These are phyloP conservation scores for Myrmecophaga tridactyla DNA, from an alignment of 2,113 vertebrate species.

Conservation along the genomic window DNA sequence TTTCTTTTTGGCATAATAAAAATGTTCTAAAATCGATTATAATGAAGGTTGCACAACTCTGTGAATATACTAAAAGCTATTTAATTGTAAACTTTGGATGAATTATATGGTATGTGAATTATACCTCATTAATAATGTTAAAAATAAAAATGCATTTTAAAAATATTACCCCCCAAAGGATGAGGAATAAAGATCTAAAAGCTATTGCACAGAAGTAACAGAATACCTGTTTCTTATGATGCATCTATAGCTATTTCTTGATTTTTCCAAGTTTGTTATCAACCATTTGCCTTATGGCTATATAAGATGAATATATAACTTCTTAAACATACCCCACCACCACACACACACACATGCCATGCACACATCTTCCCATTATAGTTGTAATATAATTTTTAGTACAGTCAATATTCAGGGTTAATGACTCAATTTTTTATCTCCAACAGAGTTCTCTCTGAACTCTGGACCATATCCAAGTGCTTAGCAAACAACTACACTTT, in stretches of 20 bases:
- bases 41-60: background rate
- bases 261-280: background rate
- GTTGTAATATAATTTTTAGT: background rate
- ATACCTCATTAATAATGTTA: background rate
- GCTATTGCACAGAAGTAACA: background rate
- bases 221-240: background rate
- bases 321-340: background rate
- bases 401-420: background rate
- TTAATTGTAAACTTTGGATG: background rate
- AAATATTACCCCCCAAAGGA: background rate
- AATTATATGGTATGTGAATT: background rate
- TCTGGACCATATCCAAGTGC: background rate
- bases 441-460: background rate
- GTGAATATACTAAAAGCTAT: background rate
- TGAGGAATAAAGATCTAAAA: background rate
- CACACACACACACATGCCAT: background rate
- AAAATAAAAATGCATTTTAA: constrained; percentile 15
- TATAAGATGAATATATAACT: background rate
- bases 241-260: background rate
- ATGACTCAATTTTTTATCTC: background rate
- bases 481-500: background rate
- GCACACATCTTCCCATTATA: background rate
- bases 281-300: background rate
- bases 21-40: background rate
- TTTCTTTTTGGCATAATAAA: background rate